phyloP scores from a whole-genome alignment of 2,797 vertebrate species.

The Salmo trutta region DNA sequence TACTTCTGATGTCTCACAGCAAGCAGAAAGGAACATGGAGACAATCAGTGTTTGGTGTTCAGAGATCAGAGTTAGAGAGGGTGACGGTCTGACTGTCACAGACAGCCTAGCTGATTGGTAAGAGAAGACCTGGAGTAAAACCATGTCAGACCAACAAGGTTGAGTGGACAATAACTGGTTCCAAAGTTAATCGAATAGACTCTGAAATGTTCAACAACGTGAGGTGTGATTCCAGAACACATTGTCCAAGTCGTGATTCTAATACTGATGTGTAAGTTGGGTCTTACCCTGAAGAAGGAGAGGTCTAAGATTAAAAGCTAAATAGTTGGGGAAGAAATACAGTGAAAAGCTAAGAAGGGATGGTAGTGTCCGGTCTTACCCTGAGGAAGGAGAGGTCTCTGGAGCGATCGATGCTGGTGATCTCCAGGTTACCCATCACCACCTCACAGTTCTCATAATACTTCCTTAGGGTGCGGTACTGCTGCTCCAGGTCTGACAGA shows the following conservation, averaged over 20 bases:
- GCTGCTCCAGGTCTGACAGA: slow-evolving; percentile 93
- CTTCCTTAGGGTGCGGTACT: slow-evolving; percentile 92
- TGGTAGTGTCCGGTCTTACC: slow-evolving; percentile 69
- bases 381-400: slow-evolving; percentile 92
- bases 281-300: not conserved
- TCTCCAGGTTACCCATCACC: slow-evolving; percentile 98
- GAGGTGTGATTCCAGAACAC: too few relatives aligned
- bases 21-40: slow-evolving; percentile 29
- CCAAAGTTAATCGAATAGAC: slow-evolving; percentile 30
- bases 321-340: not conserved
- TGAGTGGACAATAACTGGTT: slow-evolving; percentile 15
- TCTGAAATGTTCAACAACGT: slow-evolving; percentile 23
- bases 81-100: slow-evolving; percentile 12
- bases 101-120: slow-evolving; percentile 33
- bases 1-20: slow-evolving; percentile 32
- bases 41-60: slow-evolving; percentile 43
- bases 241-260: not conserved
- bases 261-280: not conserved
- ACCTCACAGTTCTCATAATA: slow-evolving; percentile 98
- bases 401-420: slow-evolving; percentile 95
- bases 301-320: too few relatives aligned
- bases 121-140: slow-evolving; percentile 10
- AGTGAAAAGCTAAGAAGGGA: not conserved
- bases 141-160: slow-evolving; percentile 38
- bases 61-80: slow-evolving; percentile 4